These are phyloP conservation scores for Cryptus viduatorius DNA, from an alignment of 2,888 invertebrate species.

Conservation along the genomic window DNA sequence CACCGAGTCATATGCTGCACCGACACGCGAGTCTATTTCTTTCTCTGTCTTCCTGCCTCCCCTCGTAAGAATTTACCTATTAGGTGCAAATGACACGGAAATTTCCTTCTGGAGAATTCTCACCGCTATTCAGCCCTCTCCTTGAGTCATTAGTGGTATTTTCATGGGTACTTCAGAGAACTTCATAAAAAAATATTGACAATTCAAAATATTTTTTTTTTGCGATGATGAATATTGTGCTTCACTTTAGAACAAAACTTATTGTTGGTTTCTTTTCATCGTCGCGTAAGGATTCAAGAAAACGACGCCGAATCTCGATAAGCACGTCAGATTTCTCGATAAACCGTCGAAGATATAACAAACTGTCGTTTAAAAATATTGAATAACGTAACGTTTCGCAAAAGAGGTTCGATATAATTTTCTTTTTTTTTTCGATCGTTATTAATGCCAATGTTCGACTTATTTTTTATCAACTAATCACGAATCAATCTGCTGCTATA, in stretches of 20 bases:
- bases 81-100: constrained; percentile 64
- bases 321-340: too few relatives aligned
- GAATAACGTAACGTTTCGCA: background rate
- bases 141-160: constrained; percentile 19
- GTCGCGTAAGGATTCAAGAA: too few relatives aligned
- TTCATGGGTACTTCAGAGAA: background rate
- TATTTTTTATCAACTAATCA: too few relatives aligned
- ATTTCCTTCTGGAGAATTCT: constrained; percentile 29
- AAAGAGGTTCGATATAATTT: too few relatives aligned
- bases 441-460: too few relatives aligned
- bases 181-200: background rate
- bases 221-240: background rate
- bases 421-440: too few relatives aligned
- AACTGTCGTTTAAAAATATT: background rate
- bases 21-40: constrained; percentile 60
- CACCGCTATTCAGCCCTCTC: constrained; percentile 12
- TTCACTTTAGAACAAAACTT: too few relatives aligned
- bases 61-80: constrained; percentile 61
- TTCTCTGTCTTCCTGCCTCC: constrained; percentile 39
- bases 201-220: background rate
- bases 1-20: constrained; percentile 47
- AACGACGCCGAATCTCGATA: too few relatives aligned
- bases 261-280: too few relatives aligned
- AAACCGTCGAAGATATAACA: too few relatives aligned
- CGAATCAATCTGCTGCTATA: too few relatives aligned